Base-by-base conservation (phyloP, 2,797 vertebrate species). In the Poeciliopsis gracilis region DNA sequence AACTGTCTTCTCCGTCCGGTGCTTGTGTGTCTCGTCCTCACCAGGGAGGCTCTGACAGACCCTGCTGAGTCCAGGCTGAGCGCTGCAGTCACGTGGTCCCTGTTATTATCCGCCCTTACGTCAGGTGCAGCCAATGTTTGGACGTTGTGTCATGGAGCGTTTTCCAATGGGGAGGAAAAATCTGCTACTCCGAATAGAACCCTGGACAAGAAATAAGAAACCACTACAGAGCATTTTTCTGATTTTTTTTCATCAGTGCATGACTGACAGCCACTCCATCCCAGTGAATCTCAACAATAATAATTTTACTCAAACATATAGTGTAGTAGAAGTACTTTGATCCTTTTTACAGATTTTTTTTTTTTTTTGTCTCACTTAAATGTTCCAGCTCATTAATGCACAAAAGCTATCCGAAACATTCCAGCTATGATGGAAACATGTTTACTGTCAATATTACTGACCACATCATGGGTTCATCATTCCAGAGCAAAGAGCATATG, bases 31-130 rank as follows among this genome's bases (percentile, higher is more conserved):
- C 74, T 71, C 76, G 59, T 84, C 72, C 90, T 87, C 89, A 82
- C 78, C 63, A 36, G 87, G 84, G 90, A 91, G 76, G 84, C 87
- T 86, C 85, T 85, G 90, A 78, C 76, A 78, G 86, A 92, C 81
- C 81, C 73, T 83, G 82, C 77, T 75, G 88, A 10, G 83, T 87
- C 89, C 89, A 88, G 86, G 84, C 91, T 11, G 86, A 89, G 91
- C 86, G 86, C 91, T 89, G 93, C 87, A 90, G 90, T 95, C 95
- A 96, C 94, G 92, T 96, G 95, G 59, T 91, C 80, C 94, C 89
- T 94, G 88, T 92, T 92, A 82, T 90, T 82, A 86, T 83, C 86
- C 89, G 57, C n/a, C 82, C 88, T 88, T 86, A 77, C 80, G 80
- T 81, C 84, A 93, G 90, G 89, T 87, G 79, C 84, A 85, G 86